Evolutionary conservation across 2,113 vertebrate species (phyloP).

Genomic region (Bos indicus): DNA sequence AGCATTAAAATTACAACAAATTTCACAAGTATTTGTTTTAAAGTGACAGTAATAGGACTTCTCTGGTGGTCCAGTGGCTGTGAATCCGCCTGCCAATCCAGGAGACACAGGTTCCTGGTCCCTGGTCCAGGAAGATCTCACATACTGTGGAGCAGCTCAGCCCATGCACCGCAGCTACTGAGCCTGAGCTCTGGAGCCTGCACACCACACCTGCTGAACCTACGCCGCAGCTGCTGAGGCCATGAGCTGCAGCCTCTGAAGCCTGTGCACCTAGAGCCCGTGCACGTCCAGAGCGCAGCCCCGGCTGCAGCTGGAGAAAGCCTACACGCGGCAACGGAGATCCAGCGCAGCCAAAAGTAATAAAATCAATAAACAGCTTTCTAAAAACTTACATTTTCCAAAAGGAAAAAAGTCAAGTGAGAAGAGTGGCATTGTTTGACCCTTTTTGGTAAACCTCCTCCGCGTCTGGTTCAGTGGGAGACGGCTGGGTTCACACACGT

Average conservation of each 20-base stretch:
- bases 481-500: background rate
- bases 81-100: rapidly evolving
- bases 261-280: background rate
- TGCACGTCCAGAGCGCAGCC: background rate
- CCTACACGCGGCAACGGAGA: background rate
- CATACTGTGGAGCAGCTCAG: background rate
- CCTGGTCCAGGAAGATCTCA: background rate
- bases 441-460: background rate
- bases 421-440: background rate
- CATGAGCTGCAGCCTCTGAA: background rate
- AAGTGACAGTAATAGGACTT: background rate
- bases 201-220: background rate
- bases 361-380: background rate
- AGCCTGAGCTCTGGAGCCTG: background rate
- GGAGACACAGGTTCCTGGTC: background rate
- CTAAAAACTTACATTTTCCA: background rate
- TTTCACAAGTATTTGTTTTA: background rate
- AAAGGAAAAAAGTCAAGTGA: background rate
- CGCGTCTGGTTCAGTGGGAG: background rate
- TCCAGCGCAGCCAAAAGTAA: background rate
- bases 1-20: background rate
- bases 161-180: rapidly evolving
- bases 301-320: background rate
- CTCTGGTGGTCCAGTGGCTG: background rate
- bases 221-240: background rate